phyloP scores from a whole-genome alignment of 2,888 invertebrate species.

The Mactromeris polynyma region DNA sequence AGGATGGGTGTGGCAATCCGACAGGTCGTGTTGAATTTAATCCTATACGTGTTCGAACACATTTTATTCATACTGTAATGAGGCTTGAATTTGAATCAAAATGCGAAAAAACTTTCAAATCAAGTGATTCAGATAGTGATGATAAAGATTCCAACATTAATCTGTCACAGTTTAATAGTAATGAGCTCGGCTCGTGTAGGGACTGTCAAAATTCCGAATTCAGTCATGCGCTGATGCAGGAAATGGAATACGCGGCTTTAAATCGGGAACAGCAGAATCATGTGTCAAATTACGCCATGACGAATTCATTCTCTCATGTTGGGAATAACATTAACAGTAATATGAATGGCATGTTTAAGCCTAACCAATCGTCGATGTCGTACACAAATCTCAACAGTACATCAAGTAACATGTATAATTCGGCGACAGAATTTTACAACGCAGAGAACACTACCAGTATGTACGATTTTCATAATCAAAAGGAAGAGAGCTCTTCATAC shows the following conservation, averaged over 20 bases:
- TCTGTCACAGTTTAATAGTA: conserved; percentile 85
- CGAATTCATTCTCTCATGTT: conserved; percentile 60
- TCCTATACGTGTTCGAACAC: conserved; percentile 97
- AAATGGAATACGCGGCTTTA: conserved; percentile 80
- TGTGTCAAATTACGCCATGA: conserved; percentile 54
- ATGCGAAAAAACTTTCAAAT: conserved; percentile 57
- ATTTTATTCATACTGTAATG: conserved; percentile 99
- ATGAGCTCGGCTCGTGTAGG: conserved; percentile 85
- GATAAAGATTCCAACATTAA: conserved; percentile 88
- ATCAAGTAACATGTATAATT: conserved; percentile 51
- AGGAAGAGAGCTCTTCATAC: conserved; percentile 86
- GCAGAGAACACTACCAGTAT: conserved; percentile 83
- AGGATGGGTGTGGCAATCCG: conserved; percentile 97
- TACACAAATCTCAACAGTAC: conserved; percentile 63
- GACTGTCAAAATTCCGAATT: conserved; percentile 86
- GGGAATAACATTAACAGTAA: conserved; percentile 41
- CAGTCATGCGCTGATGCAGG: conserved; percentile 85
- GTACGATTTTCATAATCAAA: conserved; percentile 79
- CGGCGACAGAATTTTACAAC: conserved; percentile 72
- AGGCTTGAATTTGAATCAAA: conserved; percentile 88
- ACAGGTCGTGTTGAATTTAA: conserved; percentile 98
- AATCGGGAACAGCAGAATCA: conserved; percentile 77
- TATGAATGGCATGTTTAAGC: conserved; percentile 63
- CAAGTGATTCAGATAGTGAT: conserved; percentile 39
- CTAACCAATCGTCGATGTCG: conserved; percentile 55